These are phyloP conservation scores for Alloplasta piceator DNA, from an alignment of 2,888 invertebrate species.

Conservation along the genomic window DNA sequence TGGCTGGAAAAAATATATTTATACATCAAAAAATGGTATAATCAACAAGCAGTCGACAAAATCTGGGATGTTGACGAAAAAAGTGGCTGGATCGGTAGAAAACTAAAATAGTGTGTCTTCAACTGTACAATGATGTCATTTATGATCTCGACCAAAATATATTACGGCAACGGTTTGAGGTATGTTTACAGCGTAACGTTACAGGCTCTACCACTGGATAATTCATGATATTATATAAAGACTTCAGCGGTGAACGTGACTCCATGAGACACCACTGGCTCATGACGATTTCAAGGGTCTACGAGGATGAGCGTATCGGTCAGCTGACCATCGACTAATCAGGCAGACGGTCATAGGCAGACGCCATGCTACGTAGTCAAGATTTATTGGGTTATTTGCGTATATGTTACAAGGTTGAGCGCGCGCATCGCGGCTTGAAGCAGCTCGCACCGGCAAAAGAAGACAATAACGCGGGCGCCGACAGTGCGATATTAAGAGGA, in stretches of 20 bases:
- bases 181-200: too few relatives aligned
- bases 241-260: not conserved
- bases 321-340: slow-evolving; percentile 10
- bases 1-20: too few relatives aligned
- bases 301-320: slow-evolving; percentile 74
- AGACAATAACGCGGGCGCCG: not conserved
- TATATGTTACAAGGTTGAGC: slow-evolving; percentile 81
- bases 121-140: too few relatives aligned
- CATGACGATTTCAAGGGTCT: slow-evolving; percentile 76
- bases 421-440: slow-evolving; percentile 1
- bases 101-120: too few relatives aligned
- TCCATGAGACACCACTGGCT: slow-evolving; percentile 12
- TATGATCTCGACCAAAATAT: too few relatives aligned
- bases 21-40: too few relatives aligned
- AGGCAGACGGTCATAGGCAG: slow-evolving; percentile 17
- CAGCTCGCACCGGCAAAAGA: slow-evolving; percentile 54
- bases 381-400: slow-evolving; percentile 81
- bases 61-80: too few relatives aligned
- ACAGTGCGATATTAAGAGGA: not conserved
- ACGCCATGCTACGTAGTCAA: slow-evolving; percentile 68
- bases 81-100: too few relatives aligned
- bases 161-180: too few relatives aligned
- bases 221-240: not conserved
- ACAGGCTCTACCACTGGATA: too few relatives aligned
- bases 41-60: too few relatives aligned